phyloP scores from a whole-genome alignment of 2,113 vertebrate genomes.

The Gracilinanus agilis region DNA sequence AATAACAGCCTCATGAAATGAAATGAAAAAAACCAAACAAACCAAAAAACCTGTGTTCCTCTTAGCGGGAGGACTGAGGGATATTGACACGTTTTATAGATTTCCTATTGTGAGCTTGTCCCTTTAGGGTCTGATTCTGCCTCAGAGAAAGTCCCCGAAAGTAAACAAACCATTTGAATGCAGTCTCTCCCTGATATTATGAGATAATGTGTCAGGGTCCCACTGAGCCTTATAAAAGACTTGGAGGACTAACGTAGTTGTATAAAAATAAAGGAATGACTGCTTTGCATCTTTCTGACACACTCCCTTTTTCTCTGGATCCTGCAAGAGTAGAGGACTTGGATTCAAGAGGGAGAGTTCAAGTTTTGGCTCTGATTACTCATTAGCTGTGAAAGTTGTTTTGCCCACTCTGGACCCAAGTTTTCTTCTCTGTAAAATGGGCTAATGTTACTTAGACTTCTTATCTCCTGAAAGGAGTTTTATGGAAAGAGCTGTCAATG shows the following conservation, averaged over 20 bases:
- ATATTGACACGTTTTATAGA: not conserved
- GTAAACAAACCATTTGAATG: not conserved
- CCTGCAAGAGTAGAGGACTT: not conserved
- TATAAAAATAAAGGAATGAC: not conserved
- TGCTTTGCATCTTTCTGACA: not conserved
- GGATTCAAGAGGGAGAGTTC: not conserved
- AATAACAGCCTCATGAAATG: conserved; percentile 46
- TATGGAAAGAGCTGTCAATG: not conserved
- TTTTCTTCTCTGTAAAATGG: not conserved
- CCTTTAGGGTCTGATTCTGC: conserved; percentile 74
- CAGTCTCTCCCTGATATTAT: not conserved
- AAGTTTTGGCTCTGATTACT: not conserved
- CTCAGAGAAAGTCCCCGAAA: not conserved
- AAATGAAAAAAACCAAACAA: conserved; percentile 58
- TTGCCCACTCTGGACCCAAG: not conserved
- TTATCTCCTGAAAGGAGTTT: not conserved
- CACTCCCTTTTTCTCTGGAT: not conserved
- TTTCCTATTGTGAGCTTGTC: conserved; percentile 68
- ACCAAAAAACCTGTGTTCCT: conserved; percentile 47
- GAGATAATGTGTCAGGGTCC: not conserved
- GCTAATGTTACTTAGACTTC: not conserved
- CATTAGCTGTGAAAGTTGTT: not conserved
- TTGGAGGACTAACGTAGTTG: not conserved
- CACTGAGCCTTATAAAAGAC: not conserved
- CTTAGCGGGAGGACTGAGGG: conserved; percentile 57